These are phyloP conservation scores for Lissocephala sabroskyi DNA, from an alignment of 2,888 invertebrate genomes.

Conservation along the genomic window DNA sequence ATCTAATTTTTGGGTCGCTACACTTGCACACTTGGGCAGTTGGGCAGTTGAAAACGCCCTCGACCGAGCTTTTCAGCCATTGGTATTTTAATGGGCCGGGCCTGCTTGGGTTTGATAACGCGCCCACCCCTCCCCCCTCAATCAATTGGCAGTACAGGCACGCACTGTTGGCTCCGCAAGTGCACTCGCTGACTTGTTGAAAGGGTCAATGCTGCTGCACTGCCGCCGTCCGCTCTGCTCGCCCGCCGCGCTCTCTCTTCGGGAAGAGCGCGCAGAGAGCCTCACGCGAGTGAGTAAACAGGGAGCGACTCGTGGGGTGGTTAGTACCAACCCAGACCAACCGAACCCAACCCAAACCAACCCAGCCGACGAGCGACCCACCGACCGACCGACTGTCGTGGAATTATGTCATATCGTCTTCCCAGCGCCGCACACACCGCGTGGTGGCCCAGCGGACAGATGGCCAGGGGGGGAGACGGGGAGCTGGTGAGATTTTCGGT, in stretches of 20 bases:
- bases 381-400: slow-evolving; percentile 39
- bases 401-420: slow-evolving; percentile 63
- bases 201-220: slow-evolving; percentile 9
- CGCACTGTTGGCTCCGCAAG: slow-evolving; percentile 14
- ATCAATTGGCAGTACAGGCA: slow-evolving; percentile 22
- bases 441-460: neutral
- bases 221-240: neutral
- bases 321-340: slow-evolving; percentile 2
- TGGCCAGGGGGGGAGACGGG: neutral
- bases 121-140: too few relatives aligned
- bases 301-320: too few relatives aligned
- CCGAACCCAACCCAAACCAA: neutral
- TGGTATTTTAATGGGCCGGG: neutral
- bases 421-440: slow-evolving; percentile 34
- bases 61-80: neutral
- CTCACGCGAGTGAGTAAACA: too few relatives aligned
- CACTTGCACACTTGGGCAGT: slow-evolving; percentile 2
- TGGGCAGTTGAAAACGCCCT: neutral
- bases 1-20: slow-evolving; percentile 43
- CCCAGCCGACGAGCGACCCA: too few relatives aligned
- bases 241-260: neutral
- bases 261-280: neutral
- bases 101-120: slow-evolving; percentile 8
- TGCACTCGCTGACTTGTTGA: slow-evolving; percentile 38
- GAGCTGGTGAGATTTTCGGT: neutral